A percentile compares a stretch with the other conserved stretches of the same genome.
Conservation (phyloP, 1,140 invertebrate genomes). For the Meloidogyne chitwoodi region DNA sequence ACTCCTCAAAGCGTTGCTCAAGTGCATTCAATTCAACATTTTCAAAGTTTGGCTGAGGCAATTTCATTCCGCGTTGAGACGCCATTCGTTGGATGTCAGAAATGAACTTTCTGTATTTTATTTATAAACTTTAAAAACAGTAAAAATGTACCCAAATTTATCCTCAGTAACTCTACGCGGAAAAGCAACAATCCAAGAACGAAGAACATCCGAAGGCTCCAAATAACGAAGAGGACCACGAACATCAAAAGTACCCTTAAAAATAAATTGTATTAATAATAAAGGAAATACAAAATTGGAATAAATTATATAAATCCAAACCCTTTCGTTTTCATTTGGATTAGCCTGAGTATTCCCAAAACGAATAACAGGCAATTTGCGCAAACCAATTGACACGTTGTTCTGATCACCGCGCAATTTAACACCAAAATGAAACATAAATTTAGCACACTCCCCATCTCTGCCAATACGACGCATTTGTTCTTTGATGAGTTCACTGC, state of each 20-base stretch:
- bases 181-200: constrained; percentile 14
- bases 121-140: background rate
- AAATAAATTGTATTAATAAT: background rate
- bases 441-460: background rate
- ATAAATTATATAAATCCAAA: background rate
- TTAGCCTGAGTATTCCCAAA: background rate
- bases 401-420: constrained; percentile 1
- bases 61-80: constrained; percentile 17
- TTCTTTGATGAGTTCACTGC: background rate
- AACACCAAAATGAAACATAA: constrained; percentile 17
- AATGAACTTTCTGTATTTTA: constrained; percentile 7
- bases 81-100: constrained; percentile 7
- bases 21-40: constrained; percentile 16
- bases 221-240: background rate
- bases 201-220: background rate
- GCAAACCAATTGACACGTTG: constrained; percentile 8
- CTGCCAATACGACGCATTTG: constrained; percentile 13
- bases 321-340: background rate
- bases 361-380: background rate
- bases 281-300: too few relatives aligned
- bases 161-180: background rate
- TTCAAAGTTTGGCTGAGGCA: constrained; percentile 19
- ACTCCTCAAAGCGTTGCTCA: constrained; percentile 8
- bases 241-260: background rate
- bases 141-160: background rate